These are phyloP conservation scores for Dasypolia templi DNA, from an alignment of 2,888 invertebrate species.

Conservation along the genomic window DNA sequence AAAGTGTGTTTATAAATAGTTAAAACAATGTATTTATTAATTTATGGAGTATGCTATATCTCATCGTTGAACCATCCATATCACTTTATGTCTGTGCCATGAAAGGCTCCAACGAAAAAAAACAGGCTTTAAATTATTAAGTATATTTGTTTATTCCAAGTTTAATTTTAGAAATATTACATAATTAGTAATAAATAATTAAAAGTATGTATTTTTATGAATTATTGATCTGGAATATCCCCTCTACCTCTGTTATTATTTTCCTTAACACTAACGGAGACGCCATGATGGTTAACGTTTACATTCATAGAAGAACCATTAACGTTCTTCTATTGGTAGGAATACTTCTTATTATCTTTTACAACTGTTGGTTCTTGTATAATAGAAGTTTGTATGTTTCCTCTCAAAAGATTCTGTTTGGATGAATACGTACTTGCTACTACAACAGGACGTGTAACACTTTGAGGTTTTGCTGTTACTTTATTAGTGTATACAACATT, in stretches of 20 bases:
- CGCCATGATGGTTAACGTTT: too few relatives aligned
- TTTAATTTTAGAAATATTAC: slow-evolving; percentile 55
- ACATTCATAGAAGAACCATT: too few relatives aligned
- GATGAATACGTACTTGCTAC: too few relatives aligned
- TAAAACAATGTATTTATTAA: slow-evolving; percentile 61
- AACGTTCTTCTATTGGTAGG: too few relatives aligned
- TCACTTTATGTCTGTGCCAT: slow-evolving; percentile 61
- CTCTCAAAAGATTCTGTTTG: too few relatives aligned
- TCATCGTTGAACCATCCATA: slow-evolving; percentile 39
- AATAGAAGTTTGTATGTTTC: too few relatives aligned
- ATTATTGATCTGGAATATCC: slow-evolving; percentile 58
- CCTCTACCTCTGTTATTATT: slow-evolving; percentile 39
- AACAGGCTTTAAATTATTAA: slow-evolving; percentile 64
- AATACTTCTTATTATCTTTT: too few relatives aligned
- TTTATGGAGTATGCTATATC: slow-evolving; percentile 49
- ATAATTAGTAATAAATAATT: slow-evolving; percentile 47
- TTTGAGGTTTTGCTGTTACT: too few relatives aligned
- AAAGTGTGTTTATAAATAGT: slow-evolving; percentile 26
- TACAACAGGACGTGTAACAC: too few relatives aligned
- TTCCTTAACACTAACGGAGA: neutral
- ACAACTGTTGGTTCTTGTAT: too few relatives aligned
- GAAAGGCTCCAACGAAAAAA: slow-evolving; percentile 63
- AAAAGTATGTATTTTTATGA: slow-evolving; percentile 37
- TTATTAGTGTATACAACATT: slow-evolving; percentile 2
- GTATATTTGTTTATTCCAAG: slow-evolving; percentile 63